Evolutionary conservation across 1,140 invertebrate genomes (phyloP).

Genomic region (Brachionus calyciflorus): DNA sequence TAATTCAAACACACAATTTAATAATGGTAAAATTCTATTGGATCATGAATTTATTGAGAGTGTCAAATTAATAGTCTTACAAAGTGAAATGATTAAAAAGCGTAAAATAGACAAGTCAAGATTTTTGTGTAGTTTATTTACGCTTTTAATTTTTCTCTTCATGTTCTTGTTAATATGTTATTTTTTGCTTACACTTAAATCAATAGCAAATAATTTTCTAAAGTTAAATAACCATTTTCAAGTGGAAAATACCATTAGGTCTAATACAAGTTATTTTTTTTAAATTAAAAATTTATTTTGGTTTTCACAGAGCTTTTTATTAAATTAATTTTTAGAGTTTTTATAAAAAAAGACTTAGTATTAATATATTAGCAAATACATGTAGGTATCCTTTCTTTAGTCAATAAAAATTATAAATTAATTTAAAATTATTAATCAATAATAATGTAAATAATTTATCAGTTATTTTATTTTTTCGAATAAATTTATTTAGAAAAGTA

Average conservation of each 20-base stretch:
- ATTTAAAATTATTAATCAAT: too few relatives aligned
- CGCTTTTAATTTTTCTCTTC: constrained; percentile 24
- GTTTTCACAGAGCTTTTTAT: too few relatives aligned
- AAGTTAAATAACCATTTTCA: background rate
- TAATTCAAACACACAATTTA: background rate
- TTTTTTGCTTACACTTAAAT: constrained; percentile 18
- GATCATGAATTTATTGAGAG: constrained; percentile 38
- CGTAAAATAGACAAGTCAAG: constrained; percentile 28
- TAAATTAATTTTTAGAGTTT: too few relatives aligned
- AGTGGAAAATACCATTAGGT: background rate
- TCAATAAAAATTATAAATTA: too few relatives aligned
- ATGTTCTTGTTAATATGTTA: constrained; percentile 23
- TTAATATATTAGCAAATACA: too few relatives aligned
- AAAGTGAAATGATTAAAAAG: constrained; percentile 29
- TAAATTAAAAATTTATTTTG: too few relatives aligned
- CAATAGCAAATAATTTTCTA: constrained; percentile 30
- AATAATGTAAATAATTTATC: too few relatives aligned
- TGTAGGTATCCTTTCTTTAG: too few relatives aligned
- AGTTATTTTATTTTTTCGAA: too few relatives aligned
- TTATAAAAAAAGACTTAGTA: too few relatives aligned
- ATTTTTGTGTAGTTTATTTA: constrained; percentile 10
- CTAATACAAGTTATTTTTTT: too few relatives aligned
- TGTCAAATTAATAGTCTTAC: constrained; percentile 21
- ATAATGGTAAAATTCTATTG: constrained; percentile 14
- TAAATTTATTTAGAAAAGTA: too few relatives aligned